Percentiles rank a stretch among this genome's conserved stretches.
phyloP scores from a whole-genome alignment of 2,797 vertebrate species.

The Petrocephalus sullivani region DNA sequence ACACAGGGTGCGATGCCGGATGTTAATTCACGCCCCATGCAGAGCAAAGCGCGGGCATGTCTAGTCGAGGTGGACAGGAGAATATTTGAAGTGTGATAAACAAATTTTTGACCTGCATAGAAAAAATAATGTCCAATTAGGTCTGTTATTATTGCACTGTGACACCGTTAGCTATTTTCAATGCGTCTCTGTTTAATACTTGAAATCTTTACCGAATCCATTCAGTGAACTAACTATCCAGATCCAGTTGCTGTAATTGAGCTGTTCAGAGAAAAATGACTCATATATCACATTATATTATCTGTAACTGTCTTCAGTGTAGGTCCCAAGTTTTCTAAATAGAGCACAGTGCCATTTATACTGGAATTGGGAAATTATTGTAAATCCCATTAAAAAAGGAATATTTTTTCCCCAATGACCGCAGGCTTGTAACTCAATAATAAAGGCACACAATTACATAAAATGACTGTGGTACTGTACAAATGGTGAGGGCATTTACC shows the following conservation, averaged over 20 bases:
- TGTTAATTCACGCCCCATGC: background rate
- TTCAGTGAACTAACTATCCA: background rate
- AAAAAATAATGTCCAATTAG: background rate
- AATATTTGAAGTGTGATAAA: background rate
- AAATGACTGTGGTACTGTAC: background rate
- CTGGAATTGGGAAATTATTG: background rate
- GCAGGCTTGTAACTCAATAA: background rate
- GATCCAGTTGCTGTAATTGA: background rate
- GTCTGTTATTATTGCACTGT: background rate
- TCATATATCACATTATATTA: background rate
- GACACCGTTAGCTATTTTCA: background rate
- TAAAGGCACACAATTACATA: background rate
- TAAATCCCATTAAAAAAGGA: background rate
- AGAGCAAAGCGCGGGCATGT: background rate
- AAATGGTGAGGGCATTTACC: background rate
- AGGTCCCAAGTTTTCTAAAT: background rate
- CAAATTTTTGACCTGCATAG: background rate
- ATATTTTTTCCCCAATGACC: background rate
- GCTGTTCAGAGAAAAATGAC: background rate
- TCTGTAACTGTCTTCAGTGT: background rate
- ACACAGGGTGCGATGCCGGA: background rate
- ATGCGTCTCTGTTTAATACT: background rate
- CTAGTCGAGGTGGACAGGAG: background rate
- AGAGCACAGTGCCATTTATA: background rate
- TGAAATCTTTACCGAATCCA: background rate